Base-by-base conservation (phyloP, 2,888 invertebrate genomes). In the Melinaea marsaeus region DNA sequence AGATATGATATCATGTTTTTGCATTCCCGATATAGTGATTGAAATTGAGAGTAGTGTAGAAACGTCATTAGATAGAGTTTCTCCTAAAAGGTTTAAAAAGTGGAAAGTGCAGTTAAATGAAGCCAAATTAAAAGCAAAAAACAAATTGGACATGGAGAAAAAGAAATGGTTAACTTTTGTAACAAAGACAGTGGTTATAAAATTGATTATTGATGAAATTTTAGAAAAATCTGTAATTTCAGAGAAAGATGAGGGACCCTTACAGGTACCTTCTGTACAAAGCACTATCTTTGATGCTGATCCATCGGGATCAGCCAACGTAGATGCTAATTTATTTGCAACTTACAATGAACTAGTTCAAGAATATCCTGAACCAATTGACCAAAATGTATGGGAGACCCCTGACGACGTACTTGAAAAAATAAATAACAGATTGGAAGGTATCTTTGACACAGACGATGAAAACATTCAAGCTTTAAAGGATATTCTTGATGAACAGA, bases 21-120 rank as follows among this genome's bases (percentile, higher is more conserved):
- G 90, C 46, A 86, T 94, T 59, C 94, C 94, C 0, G 93, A 94
- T 77, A 71, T 93, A 61, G 76, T 94, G 7, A 78, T 94, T 55
- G 88, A 92, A 75, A 74, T 93, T 66, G 81, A 86, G 67, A 80
- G 83, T 45, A 80, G 74, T 71, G 68, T 74, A 5, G 88, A 88
- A 60, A 77, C 69, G 42, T 69, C 81, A 3, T 48, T 84, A n/a
- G 70, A 80, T 65, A 81, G 92, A 65, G 55, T 86, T 34, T 73
- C 84, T 2, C 74, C 82, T 9, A 62, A 62, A 57, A 81, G 88
- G 76, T 75, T 88, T 47, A 77, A 80, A 58, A 71, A 69, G 34
- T 92, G 92, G 89, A 84, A 84, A 79, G 69, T 69, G 69, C 84
- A 91, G 74, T 71, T 78, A 22, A 79, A 79, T 61, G 83, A 88